Percentiles rank a stretch among this genome's conserved stretches.
Evolutionary conservation across 2,797 vertebrate species (phyloP).

Genomic region (Rhinoraja longicauda): DNA sequence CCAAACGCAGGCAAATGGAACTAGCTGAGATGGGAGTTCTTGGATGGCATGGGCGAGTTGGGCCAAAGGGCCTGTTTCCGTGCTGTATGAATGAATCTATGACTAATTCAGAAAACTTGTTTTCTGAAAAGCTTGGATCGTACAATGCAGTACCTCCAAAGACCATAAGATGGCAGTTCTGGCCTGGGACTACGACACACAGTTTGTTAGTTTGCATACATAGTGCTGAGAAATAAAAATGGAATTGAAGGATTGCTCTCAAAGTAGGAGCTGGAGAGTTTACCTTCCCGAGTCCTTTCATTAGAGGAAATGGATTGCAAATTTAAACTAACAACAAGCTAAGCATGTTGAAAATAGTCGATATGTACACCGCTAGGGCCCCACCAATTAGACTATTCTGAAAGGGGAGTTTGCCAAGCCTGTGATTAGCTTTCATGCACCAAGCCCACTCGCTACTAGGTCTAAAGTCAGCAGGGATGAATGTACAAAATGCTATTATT

Average conservation of each 20-base stretch:
- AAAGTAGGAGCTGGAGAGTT: not conserved
- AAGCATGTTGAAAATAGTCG: not conserved
- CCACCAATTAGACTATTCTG: not conserved
- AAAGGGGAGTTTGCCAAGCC: not conserved
- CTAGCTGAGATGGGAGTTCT: no score
- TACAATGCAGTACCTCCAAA: not conserved
- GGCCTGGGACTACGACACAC: not conserved
- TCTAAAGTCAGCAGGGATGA: not conserved
- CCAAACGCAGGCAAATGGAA: no score
- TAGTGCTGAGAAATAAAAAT: not conserved
- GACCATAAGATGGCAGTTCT: slow-evolving; percentile 16
- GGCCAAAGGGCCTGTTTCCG: no score
- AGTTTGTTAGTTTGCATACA: no score
- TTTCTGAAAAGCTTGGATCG: not conserved
- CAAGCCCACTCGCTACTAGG: not conserved
- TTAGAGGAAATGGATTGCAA: not conserved
- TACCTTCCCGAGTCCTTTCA: not conserved
- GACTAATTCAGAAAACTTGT: no score
- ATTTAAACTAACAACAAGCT: not conserved
- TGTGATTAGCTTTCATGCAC: not conserved
- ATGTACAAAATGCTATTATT: not conserved
- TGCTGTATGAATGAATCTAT: no score
- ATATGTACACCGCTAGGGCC: not conserved
- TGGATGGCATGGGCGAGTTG: no score
- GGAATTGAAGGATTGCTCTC: not conserved